A percentile compares a stretch with the other conserved stretches of the same genome.
Conservation (phyloP, 2,888 invertebrate genomes). For the Dexiosoma caninum region DNA sequence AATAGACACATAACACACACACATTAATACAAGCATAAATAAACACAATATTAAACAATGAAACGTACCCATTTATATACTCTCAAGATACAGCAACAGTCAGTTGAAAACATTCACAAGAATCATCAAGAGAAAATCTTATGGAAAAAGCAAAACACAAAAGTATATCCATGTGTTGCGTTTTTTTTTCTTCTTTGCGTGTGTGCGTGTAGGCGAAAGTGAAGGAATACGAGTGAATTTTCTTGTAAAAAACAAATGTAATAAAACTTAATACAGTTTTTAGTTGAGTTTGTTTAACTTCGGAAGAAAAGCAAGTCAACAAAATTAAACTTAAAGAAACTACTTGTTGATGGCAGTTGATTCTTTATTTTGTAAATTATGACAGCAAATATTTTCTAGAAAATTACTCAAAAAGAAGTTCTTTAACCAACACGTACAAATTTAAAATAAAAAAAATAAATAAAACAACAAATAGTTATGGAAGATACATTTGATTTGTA, state of each 20-base stretch:
- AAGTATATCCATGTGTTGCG: background rate
- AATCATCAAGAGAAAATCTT: conserved; percentile 30
- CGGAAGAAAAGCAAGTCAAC: background rate
- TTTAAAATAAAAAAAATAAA: too few species aligned
- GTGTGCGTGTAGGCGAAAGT: background rate
- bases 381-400: conserved; percentile 7
- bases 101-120: conserved; percentile 10
- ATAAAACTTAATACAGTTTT: conserved; percentile 5
- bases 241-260: background rate
- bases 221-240: background rate
- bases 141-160: background rate
- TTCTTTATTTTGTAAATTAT: conserved; percentile 24
- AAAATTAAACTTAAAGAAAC: conserved; percentile 20
- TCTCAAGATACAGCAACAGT: conserved; percentile 26
- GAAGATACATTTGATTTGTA: too few species aligned
- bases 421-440: background rate
- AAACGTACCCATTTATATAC: background rate
- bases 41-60: too few species aligned
- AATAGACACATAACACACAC: background rate
- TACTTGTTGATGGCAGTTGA: background rate
- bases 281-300: background rate
- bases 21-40: too few species aligned
- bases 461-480: too few species aligned
- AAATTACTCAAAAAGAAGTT: background rate
- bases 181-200: too few species aligned